Evolutionary conservation across 2,888 invertebrate species (phyloP).

Genomic region (Campoplex nolae): DNA sequence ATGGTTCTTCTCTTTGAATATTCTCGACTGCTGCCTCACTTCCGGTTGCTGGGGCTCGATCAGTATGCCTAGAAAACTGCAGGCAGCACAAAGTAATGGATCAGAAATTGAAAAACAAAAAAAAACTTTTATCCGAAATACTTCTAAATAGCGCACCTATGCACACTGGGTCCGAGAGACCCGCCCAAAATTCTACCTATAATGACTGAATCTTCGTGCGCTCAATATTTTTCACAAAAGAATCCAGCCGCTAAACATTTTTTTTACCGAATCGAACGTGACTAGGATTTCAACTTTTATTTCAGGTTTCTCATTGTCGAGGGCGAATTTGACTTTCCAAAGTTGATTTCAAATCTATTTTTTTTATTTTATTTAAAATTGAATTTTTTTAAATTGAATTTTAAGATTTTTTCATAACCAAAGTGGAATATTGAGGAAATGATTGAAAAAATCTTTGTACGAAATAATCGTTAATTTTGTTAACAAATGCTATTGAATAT

Average conservation of each 20-base stretch:
- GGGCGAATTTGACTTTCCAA: not conserved
- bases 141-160: not conserved
- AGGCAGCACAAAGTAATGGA: not conserved
- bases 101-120: too few relatives aligned
- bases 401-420: not conserved
- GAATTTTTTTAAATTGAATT: too few relatives aligned
- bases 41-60: constrained; percentile 29
- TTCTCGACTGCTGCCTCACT: constrained; percentile 14
- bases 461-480: not conserved
- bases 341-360: not conserved
- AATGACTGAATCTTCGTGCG: too few relatives aligned
- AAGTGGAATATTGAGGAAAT: not conserved
- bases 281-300: too few relatives aligned
- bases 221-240: not conserved
- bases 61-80: constrained; percentile 41
- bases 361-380: not conserved
- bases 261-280: too few relatives aligned
- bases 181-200: not conserved
- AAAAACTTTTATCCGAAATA: not conserved
- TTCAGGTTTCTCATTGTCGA: not conserved
- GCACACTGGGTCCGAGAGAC: not conserved
- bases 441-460: not conserved
- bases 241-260: not conserved
- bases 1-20: constrained; percentile 5
- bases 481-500: not conserved